phyloP scores from a whole-genome alignment of 2,113 vertebrate genomes.

The Smithornis capensis region DNA sequence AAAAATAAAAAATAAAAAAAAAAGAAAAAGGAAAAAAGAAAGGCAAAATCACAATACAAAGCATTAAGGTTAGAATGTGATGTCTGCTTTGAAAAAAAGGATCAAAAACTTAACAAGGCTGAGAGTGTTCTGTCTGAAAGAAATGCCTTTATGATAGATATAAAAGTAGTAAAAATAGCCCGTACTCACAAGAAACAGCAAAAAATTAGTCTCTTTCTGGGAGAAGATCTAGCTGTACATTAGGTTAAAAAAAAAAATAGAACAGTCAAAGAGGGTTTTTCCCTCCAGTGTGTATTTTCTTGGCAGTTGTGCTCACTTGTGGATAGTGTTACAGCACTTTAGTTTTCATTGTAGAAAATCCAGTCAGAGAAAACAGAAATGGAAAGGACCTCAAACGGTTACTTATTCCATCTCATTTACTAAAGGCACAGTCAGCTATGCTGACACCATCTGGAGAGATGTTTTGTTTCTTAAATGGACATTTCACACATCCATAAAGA shows the following conservation, averaged over 20 bases:
- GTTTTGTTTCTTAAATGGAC: background rate
- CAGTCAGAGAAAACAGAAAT: background rate
- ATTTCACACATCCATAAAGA: background rate
- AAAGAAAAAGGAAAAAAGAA: background rate
- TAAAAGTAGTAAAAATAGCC: constrained; percentile 62
- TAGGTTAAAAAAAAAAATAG: constrained; percentile 3
- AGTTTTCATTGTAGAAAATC: background rate
- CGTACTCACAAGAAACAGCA: constrained; percentile 14
- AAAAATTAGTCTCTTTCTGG: constrained; percentile 36
- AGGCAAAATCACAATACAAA: constrained; percentile 32
- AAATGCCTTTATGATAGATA: constrained; percentile 26
- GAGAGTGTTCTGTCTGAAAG: constrained; percentile 39
- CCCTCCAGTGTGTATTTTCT: constrained; percentile 8
- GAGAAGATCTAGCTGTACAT: background rate
- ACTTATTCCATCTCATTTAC: background rate
- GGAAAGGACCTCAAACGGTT: background rate
- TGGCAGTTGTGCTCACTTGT: constrained; percentile 3
- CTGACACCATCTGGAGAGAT: background rate
- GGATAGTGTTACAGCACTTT: constrained; percentile 5
- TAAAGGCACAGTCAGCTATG: background rate
- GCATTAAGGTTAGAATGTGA: constrained; percentile 43
- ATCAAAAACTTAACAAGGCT: constrained; percentile 42
- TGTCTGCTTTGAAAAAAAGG: constrained; percentile 24
- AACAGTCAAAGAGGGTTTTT: constrained; percentile 26
- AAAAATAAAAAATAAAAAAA: background rate